Base-by-base conservation (phyloP, 2,797 vertebrate genomes). In the Pipistrellus nathusii region DNA sequence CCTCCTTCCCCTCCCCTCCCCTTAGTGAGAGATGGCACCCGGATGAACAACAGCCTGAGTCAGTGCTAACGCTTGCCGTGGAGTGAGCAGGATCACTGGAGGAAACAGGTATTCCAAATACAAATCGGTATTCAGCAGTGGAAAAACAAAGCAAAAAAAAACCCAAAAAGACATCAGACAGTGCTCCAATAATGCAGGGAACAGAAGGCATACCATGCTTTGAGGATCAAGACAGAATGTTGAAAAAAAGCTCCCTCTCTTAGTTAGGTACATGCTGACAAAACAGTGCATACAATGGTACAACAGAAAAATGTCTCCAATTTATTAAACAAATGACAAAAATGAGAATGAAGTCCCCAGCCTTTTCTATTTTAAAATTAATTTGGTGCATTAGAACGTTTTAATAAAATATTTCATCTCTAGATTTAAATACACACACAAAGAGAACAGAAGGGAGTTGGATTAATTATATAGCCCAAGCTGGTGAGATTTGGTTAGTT, bases 321-420 rank as follows among this genome's bases (percentile, higher is more conserved):
- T 89, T 97, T 97, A 97, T 98, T 98, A 97, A 98, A 99, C 98
- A 99, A 98, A 99, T 98, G 99, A 99, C 98, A 99, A 98, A 98
- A 98, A 98, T 98, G 98, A 98, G 98, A 98, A 98, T 98, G 98
- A 98, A 98, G 95, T 98, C 96, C 97, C 98, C 98, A 98, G 98
- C 90, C 98, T 96, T 75, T 97, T 98, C 97, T 96, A 81, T 76
- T 97, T 97, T 92, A 93, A 95, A 97, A 97, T 95, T 96, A 94
- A 95, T 97, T 97, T 93, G 84, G 88, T 35, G 14, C 75, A 69
- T 48, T 35, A 90, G 88, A 96, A 87, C 93, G 72, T 94, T 94
- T 72, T 94, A 94, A 97, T 27, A 97, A 97, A 97, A 94, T 87
- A 71, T 78, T 90, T 93, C 87, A 72, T 87, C 73, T 93, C 77